Base-by-base conservation (phyloP, 2,888 invertebrate species). In the Xestoiulus laeticollis region DNA sequence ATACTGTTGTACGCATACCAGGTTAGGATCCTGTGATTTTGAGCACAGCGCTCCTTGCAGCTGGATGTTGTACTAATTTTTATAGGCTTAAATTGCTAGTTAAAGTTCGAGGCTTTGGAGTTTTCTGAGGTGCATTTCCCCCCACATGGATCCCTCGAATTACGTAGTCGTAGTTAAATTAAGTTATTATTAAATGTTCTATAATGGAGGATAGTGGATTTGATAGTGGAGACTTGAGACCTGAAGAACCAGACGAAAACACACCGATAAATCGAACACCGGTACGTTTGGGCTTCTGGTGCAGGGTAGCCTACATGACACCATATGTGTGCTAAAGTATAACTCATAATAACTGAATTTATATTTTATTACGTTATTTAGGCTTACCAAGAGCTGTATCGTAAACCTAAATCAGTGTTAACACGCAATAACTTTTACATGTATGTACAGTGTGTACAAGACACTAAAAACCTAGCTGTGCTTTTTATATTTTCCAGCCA, bases 121-220 rank as follows among this genome's bases (percentile, higher is more conserved):
- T 38, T 48, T 16, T 16, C 12, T 48, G 12, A 12, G 48, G 12
- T 8, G 48, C 48, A 12, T 16, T 48, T 48, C 16, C 16, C 22
- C 14, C 32, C 38, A 43, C 22, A 33, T 43, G 38, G 43, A 85
- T 38, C 33, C 30, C 14, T 85, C 14, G 43, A 85, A 22, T 16
- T 33, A 33, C 22, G 32, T 85, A n/a, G 33, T 43, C 12, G 30
- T 38, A 22, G 38, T 33, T 1, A 85, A n/a, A 38, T 38, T 38
- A 85, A 16, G 48, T 48, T 48, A 12, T 48, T 5, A 38, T 38
- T 48, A 48, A 48, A 48, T 48, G 48, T 48, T 48, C 10, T 10
- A 86, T 59, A 33, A 87, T 87, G 87, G 87, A 87, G 78, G 87
- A 87, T 78, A 87, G 87, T 43, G 87, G 87, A 22, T 82, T 87